phyloP scores from a whole-genome alignment of 2,888 invertebrate species.

The Mactromeris polynyma region DNA sequence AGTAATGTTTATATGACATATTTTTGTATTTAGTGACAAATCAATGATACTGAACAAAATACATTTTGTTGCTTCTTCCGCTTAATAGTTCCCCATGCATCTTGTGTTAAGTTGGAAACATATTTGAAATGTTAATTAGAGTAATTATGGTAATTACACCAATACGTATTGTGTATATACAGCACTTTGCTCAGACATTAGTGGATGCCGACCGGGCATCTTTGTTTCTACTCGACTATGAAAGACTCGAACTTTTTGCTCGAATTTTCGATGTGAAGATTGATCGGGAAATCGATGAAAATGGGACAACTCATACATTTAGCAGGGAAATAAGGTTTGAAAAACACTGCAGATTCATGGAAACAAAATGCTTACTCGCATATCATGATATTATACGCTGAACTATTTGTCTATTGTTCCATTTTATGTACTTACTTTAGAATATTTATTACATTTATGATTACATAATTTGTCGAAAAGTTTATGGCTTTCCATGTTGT shows the following conservation, averaged over 20 bases:
- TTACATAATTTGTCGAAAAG: too few relatives aligned
- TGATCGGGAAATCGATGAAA: constrained; percentile 72
- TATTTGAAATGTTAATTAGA: too few relatives aligned
- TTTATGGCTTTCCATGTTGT: too few relatives aligned
- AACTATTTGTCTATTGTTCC: neutral
- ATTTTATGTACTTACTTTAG: neutral
- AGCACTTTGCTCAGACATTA: constrained; percentile 93
- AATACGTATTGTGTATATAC: constrained; percentile 3
- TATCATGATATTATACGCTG: neutral
- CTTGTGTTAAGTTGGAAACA: too few relatives aligned
- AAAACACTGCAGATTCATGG: neutral
- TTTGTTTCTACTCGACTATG: constrained; percentile 92
- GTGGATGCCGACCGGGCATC: constrained; percentile 95
- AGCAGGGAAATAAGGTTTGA: constrained; percentile 74
- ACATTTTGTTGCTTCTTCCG: too few relatives aligned
- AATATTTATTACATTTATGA: too few relatives aligned
- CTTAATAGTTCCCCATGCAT: too few relatives aligned
- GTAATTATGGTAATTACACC: neutral
- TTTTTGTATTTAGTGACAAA: too few relatives aligned
- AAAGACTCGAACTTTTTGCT: constrained; percentile 92
- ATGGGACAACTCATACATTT: constrained; percentile 34
- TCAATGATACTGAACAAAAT: too few relatives aligned
- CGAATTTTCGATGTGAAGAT: constrained; percentile 91
- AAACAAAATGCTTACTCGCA: neutral
- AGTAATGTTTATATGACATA: too few relatives aligned